Evolutionary conservation across 2,113 vertebrate species (phyloP).

Genomic region (Rhinoderma darwinii): DNA sequence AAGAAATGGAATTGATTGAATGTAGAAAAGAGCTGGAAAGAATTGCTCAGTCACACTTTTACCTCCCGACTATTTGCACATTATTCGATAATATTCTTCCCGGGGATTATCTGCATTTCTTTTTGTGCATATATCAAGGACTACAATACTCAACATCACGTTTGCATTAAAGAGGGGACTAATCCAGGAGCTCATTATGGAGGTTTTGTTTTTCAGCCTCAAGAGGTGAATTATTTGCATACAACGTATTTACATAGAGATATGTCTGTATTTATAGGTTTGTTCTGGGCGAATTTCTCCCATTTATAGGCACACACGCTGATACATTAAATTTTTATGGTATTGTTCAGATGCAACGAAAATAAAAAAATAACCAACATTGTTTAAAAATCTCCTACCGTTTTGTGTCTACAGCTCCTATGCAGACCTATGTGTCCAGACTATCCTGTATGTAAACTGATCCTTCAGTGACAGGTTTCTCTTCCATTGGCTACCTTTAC

Average conservation of each 20-base stretch:
- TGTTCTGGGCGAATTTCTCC: not conserved
- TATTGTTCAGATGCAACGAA: too few species aligned
- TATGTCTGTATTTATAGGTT: not conserved
- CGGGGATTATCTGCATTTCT: slow-evolving; percentile 62
- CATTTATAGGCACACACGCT: not conserved
- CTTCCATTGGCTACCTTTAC: too few species aligned
- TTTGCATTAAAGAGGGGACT: not conserved
- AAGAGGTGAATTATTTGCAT: not conserved
- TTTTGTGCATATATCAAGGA: slow-evolving; percentile 32
- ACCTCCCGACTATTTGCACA: slow-evolving; percentile 54
- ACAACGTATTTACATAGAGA: not conserved
- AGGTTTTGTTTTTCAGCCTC: not conserved
- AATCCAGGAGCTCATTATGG: not conserved
- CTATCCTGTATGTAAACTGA: too few species aligned
- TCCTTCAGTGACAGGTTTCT: too few species aligned
- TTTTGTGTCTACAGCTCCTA: too few species aligned
- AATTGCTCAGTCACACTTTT: not conserved
- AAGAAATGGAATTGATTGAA: not conserved
- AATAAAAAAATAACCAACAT: too few species aligned
- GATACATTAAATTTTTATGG: too few species aligned
- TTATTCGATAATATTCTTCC: slow-evolving; percentile 63
- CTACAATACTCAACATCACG: slow-evolving; percentile 24
- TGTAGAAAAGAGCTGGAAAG: not conserved
- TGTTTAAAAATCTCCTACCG: too few species aligned
- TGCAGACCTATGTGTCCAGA: too few species aligned